phyloP scores from a whole-genome alignment of 2,888 invertebrate genomes.

The Spatulosminthurus flaviceps region DNA sequence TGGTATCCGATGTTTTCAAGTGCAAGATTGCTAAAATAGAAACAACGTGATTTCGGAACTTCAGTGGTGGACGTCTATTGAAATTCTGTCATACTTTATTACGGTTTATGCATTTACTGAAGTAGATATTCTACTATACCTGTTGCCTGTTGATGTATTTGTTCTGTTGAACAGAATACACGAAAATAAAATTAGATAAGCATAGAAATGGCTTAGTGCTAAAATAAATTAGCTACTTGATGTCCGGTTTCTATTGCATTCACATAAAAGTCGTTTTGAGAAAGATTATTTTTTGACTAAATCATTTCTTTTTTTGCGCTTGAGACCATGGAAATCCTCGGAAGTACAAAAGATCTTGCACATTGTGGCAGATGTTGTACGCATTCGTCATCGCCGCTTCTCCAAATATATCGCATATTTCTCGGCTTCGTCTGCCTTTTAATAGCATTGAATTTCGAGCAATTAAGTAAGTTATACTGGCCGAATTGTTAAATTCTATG shows the following conservation, averaged over 20 bases:
- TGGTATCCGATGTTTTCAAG: conserved; percentile 29
- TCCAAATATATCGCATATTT: conserved; percentile 63
- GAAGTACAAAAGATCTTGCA: conserved; percentile 84
- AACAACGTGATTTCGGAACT: not conserved
- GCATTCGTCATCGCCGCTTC: conserved; percentile 86
- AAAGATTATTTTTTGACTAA: too few species aligned
- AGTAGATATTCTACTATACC: not conserved
- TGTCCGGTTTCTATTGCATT: too few species aligned
- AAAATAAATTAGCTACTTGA: too few species aligned
- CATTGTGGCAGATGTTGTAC: conserved; percentile 91
- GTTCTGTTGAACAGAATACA: conserved; percentile 39
- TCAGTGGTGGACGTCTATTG: not conserved
- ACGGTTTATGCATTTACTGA: too few species aligned
- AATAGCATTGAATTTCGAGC: too few species aligned
- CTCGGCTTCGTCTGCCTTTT: conserved; percentile 59
- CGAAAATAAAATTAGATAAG: not conserved
- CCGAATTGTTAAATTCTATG: too few species aligned
- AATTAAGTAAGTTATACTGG: too few species aligned
- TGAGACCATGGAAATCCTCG: conserved; percentile 92
- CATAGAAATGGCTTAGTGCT: too few species aligned
- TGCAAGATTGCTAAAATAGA: not conserved
- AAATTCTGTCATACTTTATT: too few species aligned
- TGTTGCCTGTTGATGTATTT: not conserved
- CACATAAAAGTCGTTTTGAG: too few species aligned
- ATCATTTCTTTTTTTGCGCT: conserved; percentile 75